Evolutionary conservation across 2,113 vertebrate species (phyloP), one percentile per base, ranked within the genome.

Genomic region (Rhea pennata): DNA sequence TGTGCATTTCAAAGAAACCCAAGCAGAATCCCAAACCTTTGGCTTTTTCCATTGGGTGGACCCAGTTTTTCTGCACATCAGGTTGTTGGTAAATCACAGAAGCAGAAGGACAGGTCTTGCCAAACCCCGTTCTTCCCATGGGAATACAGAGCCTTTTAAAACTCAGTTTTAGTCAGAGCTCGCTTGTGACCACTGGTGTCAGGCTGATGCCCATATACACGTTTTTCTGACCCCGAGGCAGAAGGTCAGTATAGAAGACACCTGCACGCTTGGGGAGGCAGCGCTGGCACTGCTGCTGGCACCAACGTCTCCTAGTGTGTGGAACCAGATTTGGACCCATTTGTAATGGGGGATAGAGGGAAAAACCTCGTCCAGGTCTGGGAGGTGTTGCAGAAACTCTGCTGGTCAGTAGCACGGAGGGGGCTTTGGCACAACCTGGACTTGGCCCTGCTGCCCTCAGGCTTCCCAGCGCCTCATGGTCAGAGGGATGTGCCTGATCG

Each of bases 261-360:
- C 9, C 39, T 61, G 48, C n/a, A 3, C 0, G 1, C 33, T 8
- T 16, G 46, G 39, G 70, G 76, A 74, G 39, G 29, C 0, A 0
- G 15, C 33, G 66, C 27, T 2, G 1, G 9, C 33, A 12, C 39
- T 84, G 39, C 22, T 36, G 36, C 42, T 84, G 79, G 12, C 23
- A 39, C 31, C 14, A 22, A 33, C 7, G 13, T 39, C 33, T 5
- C 44, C 51, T 50, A 6, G 26, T 67, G 23, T 0, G 39, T 27
- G 26, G 26, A 65, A 29, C 5, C 29, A 31, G 23, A 19, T 26
- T 58, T 75, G 46, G n/a, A 83, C 15, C 42, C 2, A 3, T 42
- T 92, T 75, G 26, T 69, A n/a, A n/a, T 4, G 1, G 9, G 3
- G 31, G 33, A 15, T 15, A 14, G 42, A 8, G n/a, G 23, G 7